These are phyloP conservation scores for Synodontis membranacea DNA, from an alignment of 2,113 vertebrate genomes.

Conservation along the genomic window DNA sequence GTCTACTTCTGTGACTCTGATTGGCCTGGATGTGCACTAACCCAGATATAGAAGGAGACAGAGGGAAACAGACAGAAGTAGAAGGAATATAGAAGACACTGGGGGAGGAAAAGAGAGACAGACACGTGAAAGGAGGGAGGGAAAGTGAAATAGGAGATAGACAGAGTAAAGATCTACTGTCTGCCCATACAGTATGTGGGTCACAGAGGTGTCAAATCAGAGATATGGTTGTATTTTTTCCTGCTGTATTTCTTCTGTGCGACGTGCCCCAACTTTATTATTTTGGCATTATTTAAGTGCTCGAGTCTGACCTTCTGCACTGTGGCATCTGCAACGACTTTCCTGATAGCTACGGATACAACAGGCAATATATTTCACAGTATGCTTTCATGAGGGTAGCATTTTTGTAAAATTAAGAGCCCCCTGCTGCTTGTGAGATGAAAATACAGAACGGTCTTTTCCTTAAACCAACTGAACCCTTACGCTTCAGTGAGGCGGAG, in stretches of 20 bases:
- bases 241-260: constrained; percentile 24
- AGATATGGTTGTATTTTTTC: constrained; percentile 7
- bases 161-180: neutral
- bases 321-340: neutral
- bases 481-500: neutral
- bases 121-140: neutral
- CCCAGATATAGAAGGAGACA: neutral
- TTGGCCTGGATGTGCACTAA: constrained; percentile 1
- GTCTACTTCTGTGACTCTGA: neutral
- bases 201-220: constrained; percentile 31
- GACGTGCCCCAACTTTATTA: constrained; percentile 5
- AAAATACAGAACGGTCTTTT: neutral
- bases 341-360: neutral
- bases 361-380: neutral
- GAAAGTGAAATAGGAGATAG: neutral
- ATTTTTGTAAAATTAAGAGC: neutral
- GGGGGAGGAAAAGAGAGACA: neutral
- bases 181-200: constrained; percentile 50
- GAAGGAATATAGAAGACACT: neutral
- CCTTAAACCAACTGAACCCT: neutral
- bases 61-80: neutral
- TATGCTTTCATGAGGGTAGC: neutral
- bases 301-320: neutral
- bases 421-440: neutral
- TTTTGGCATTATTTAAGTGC: constrained; percentile 7